phyloP scores from a whole-genome alignment of 2,113 vertebrate genomes.

The Oncorhynchus nerka region DNA sequence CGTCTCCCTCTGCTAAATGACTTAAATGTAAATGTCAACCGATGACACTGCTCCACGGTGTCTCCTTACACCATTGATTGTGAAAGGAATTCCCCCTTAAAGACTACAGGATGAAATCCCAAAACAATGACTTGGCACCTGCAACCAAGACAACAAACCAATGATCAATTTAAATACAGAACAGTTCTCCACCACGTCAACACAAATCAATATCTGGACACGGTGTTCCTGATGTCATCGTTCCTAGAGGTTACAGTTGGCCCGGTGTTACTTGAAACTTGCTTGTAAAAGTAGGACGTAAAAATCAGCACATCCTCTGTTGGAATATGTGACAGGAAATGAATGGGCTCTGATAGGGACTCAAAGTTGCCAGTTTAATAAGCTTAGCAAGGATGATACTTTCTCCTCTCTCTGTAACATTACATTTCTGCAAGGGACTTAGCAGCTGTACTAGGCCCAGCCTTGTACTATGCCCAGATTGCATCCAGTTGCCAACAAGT shows the following conservation, averaged over 20 bases:
- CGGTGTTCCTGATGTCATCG: constrained; percentile 42
- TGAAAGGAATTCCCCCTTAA: constrained; percentile 48
- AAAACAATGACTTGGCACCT: constrained; percentile 21
- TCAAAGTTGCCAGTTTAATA: constrained; percentile 68
- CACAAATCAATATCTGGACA: constrained; percentile 57
- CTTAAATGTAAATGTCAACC: too few species aligned
- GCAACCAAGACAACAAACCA: constrained; percentile 11
- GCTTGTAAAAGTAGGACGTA: constrained; percentile 31
- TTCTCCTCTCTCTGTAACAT: constrained; percentile 26
- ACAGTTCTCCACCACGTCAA: constrained; percentile 43
- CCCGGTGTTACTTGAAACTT: constrained; percentile 26
- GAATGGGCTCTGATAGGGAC: constrained; percentile 50
- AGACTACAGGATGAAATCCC: constrained; percentile 39
- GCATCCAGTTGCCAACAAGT: constrained; percentile 51
- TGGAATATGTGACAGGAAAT: constrained; percentile 57
- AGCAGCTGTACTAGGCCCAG: constrained; percentile 47
- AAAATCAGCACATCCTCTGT: constrained; percentile 12
- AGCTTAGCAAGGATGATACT: constrained; percentile 43
- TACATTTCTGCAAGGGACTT: constrained; percentile 50
- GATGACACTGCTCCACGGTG: not conserved
- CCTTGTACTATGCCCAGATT: constrained; percentile 39
- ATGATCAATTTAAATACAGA: constrained; percentile 56
- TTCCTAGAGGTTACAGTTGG: constrained; percentile 39
- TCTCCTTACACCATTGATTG: not conserved
- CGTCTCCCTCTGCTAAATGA: constrained; percentile 1